Evolutionary conservation across 2,888 invertebrate genomes (phyloP).

Genomic region (Aleiodes testaceus): DNA sequence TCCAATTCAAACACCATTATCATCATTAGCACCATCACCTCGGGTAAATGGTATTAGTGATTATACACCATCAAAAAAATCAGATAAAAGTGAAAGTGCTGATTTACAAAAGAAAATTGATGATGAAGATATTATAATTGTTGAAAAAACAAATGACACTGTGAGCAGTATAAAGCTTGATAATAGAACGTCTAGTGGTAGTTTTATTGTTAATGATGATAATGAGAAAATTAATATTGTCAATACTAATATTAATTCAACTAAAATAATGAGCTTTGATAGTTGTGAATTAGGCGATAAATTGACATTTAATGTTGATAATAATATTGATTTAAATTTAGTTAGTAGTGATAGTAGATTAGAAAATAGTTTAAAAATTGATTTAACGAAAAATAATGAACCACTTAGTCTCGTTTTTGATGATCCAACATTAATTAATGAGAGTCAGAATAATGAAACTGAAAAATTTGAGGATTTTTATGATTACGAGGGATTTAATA

Average conservation of each 20-base stretch:
- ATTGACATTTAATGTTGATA: conserved; percentile 49
- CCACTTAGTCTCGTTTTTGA: conserved; percentile 66
- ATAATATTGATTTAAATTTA: conserved; percentile 55
- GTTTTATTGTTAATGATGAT: conserved; percentile 52
- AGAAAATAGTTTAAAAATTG: conserved; percentile 61
- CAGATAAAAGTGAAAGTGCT: conserved; percentile 14
- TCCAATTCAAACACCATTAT: conserved; percentile 62
- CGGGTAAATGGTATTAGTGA: conserved; percentile 62
- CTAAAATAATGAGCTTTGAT: background rate
- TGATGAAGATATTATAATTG: conserved; percentile 61
- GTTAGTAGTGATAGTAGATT: conserved; percentile 64
- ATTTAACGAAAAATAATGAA: conserved; percentile 61
- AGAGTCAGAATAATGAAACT: conserved; percentile 51
- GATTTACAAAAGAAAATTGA: conserved; percentile 39
- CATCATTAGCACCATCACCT: conserved; percentile 61
- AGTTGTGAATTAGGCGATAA: background rate
- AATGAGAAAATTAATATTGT: conserved; percentile 52
- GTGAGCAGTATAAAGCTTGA: conserved; percentile 64
- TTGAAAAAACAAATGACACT: conserved; percentile 62
- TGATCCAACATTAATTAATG: conserved; percentile 61
- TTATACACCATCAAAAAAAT: conserved; percentile 43
- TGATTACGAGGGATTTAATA: conserved; percentile 62
- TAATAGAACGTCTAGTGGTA: conserved; percentile 59
- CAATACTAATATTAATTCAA: conserved; percentile 10
- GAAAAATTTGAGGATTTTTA: conserved; percentile 59